Percentiles rank a stretch among this genome's conserved stretches.
Evolutionary conservation across 2,888 invertebrate genomes (phyloP).

Genomic region (Caenorhabditis afra): DNA sequence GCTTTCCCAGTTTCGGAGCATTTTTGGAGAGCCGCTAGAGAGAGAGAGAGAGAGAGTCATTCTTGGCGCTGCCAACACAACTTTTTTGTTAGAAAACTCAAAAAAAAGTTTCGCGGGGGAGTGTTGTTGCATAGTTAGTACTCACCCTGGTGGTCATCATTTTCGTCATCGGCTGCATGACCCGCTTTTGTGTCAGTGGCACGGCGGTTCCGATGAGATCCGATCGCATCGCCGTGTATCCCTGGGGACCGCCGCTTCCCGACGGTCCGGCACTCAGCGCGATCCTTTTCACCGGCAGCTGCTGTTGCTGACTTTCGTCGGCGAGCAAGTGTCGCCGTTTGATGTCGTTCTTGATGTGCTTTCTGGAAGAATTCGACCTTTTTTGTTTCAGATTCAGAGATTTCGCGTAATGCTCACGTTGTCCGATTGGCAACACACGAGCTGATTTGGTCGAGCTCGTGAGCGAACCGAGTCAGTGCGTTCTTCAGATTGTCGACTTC

Average conservation of each 20-base stretch:
- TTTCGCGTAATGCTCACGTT: constrained; percentile 57
- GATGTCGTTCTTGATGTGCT: constrained; percentile 71
- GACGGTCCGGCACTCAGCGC: constrained; percentile 19
- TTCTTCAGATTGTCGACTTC: constrained; percentile 73
- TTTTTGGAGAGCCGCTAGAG: too few relatives aligned
- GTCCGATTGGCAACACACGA: constrained; percentile 69
- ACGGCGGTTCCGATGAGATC: constrained; percentile 31
- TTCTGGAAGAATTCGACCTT: constrained; percentile 51
- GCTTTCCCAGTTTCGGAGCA: not conserved
- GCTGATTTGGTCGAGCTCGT: constrained; percentile 76
- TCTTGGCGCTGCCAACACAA: not conserved
- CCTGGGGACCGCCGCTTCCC: not conserved
- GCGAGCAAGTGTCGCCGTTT: constrained; percentile 66
- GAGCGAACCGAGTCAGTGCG: constrained; percentile 75
- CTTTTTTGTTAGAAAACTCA: not conserved
- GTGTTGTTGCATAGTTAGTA: too few relatives aligned
- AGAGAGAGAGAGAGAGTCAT: too few relatives aligned
- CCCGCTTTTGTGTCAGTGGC: constrained; percentile 41
- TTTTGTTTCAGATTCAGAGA: too few relatives aligned
- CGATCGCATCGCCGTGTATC: constrained; percentile 21
- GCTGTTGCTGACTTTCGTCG: constrained; percentile 14
- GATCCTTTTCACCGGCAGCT: constrained; percentile 31
- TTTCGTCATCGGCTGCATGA: constrained; percentile 38
- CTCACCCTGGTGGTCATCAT: constrained; percentile 46
- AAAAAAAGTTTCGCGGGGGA: too few relatives aligned